Conservation (phyloP, 1,140 invertebrate species). For the Latrodectus geometricus region DNA sequence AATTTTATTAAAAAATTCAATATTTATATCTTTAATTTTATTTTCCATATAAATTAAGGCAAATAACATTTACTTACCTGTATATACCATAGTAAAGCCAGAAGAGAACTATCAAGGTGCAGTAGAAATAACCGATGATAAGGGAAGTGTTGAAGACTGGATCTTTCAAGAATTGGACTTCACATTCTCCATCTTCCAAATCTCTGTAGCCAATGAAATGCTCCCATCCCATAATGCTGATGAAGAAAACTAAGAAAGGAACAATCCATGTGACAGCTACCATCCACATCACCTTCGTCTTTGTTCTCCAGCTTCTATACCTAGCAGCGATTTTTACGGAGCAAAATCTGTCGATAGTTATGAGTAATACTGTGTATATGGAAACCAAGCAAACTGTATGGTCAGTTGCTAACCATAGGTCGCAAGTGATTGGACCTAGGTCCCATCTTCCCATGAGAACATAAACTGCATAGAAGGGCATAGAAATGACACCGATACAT, state of each 20-base stretch:
- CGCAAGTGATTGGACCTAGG: constrained; percentile 94
- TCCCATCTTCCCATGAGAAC: constrained; percentile 97
- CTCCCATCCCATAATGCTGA: constrained; percentile 99
- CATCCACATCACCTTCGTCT: constrained; percentile 90
- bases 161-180: constrained; percentile 98
- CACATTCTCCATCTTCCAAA: constrained; percentile 87
- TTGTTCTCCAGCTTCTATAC: constrained; percentile 97
- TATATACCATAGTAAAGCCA: constrained; percentile 98
- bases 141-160: constrained; percentile 97
- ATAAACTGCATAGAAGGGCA: constrained; percentile 86
- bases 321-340: constrained; percentile 98
- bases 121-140: constrained; percentile 99
- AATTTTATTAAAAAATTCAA: no score
- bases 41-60: no score
- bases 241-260: constrained; percentile 95
- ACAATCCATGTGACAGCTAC: constrained; percentile 92
- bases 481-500: constrained; percentile 86
- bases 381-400: constrained; percentile 99
- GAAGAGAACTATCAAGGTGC: constrained; percentile 91
- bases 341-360: constrained; percentile 98
- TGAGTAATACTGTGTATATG: constrained; percentile 98
- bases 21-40: no score
- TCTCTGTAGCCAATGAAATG: constrained; percentile 94
- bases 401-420: constrained; percentile 98
- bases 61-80: constrained; percentile 67